Base-by-base conservation (phyloP, 1,140 invertebrate genomes). In the Tetragnatha versicolor region DNA sequence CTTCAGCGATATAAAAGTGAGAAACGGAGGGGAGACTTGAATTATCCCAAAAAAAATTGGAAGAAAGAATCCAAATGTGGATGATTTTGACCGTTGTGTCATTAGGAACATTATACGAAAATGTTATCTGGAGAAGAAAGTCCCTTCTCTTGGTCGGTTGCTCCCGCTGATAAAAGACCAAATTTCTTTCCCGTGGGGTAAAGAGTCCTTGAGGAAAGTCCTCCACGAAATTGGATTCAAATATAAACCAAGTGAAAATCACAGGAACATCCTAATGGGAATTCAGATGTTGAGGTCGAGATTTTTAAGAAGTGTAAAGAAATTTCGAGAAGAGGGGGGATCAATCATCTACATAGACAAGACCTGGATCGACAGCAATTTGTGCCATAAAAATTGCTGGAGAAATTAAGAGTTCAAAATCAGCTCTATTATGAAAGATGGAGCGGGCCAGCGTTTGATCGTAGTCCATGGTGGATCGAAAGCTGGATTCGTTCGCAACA, bases 291-390 rank as follows among this genome's bases (percentile, higher is more conserved):
- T 25, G 65, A 45, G 65, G 31, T 68, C 10, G 14, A 20, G 33
- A 6, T 68, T 47, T 47, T 29, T 68, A 7, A 25, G 65, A 68
- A 45, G 49, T 17, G 49, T 49, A n/a, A 45, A 29, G 49, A 49
- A 68, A 45, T 49, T 17, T 68, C 39, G 39, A 35, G 39, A 68
- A 49, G 25, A 2, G n/a, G 5, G 17, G 33, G 49, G 25, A 33
- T 25, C 14, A 2, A 68, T 68, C n/a, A 49, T 68, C 29, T 68
- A 68, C 31, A 9, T 68, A 29, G 65, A 68, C 49, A 45, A 49
- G 49, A 68, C 65, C 3, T 68, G 45, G 65, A 9, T 68, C 10
- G 65, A 68, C 27, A 39, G 20, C 10, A 65, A 65, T 37, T 14
- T 65, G 20, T 39, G 10, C 12, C 20, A 39, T 27, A n/a, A 7